Evolutionary conservation across 53 echinoderm and acorn worm species (phyloP).

Genomic region (Actinopyga echinites): DNA sequence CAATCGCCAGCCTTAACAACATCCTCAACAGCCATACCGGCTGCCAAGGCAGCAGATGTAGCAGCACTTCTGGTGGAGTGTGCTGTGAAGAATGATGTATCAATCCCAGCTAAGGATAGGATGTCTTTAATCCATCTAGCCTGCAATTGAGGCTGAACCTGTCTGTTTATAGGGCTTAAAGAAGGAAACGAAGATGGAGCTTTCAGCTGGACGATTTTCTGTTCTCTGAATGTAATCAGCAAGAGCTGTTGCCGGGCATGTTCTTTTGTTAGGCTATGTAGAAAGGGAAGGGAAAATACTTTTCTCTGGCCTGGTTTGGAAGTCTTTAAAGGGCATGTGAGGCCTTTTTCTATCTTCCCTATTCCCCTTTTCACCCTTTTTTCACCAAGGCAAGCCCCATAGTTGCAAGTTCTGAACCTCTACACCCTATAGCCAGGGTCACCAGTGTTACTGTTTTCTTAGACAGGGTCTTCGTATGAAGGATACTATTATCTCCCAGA

Average conservation of each 20-base stretch:
- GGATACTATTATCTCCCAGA: not conserved
- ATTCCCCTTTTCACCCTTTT: too few species aligned
- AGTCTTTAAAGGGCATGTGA: not conserved
- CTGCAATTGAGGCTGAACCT: not conserved
- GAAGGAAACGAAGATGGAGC: not conserved
- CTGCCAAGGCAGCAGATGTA: slow-evolving; percentile 18
- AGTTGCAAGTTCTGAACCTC: not conserved
- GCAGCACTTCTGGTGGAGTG: slow-evolving; percentile 24
- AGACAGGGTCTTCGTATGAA: not conserved
- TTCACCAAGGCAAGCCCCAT: not conserved
- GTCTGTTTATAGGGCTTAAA: not conserved
- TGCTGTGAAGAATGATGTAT: slow-evolving; percentile 34
- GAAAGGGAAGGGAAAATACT: not conserved
- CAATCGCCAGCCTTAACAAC: slow-evolving; percentile 11
- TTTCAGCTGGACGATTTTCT: not conserved
- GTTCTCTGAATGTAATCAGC: not conserved
- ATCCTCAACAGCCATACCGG: slow-evolving; percentile 25
- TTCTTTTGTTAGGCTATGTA: not conserved
- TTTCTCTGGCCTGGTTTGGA: slow-evolving; percentile 4
- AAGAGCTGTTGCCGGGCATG: not conserved
- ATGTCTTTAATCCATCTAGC: slow-evolving; percentile 9
- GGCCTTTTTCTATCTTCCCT: not conserved
- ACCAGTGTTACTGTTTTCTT: not conserved
- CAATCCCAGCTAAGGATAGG: slow-evolving; percentile 16
- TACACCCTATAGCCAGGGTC: not conserved